phyloP scores from a whole-genome alignment of 35 echinoderm and acorn worm genomes.

The Stichopus chloronotus region DNA sequence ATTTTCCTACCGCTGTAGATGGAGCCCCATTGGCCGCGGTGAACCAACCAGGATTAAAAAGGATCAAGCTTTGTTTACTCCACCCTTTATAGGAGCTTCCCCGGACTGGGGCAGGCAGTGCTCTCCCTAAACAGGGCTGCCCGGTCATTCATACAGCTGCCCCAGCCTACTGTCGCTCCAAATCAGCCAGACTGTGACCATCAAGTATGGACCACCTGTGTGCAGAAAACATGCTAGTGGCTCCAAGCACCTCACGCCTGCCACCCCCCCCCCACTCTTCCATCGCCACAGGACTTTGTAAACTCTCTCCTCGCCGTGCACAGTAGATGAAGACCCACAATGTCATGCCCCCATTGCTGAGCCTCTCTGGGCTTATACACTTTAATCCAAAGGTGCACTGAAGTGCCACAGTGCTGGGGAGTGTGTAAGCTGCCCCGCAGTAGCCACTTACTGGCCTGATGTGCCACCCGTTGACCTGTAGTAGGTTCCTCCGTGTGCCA shows the following conservation, averaged over 20 bases:
- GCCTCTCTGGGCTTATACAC: too few relatives aligned
- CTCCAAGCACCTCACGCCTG: neutral
- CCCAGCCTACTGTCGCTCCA: neutral
- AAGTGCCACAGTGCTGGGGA: too few relatives aligned
- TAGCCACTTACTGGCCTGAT: too few relatives aligned
- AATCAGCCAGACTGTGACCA: neutral
- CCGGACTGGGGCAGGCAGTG: constrained; percentile 47
- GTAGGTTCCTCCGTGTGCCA: too few relatives aligned
- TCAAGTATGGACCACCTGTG: too few relatives aligned
- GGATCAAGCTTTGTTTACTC: constrained; percentile 41
- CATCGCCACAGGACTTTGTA: neutral
- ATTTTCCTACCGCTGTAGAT: constrained; percentile 36
- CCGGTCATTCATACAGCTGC: constrained; percentile 38
- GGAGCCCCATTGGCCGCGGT: constrained; percentile 41
- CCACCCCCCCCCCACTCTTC: neutral
- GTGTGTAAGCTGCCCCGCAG: too few relatives aligned
- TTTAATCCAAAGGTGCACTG: too few relatives aligned
- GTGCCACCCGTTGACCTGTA: too few relatives aligned
- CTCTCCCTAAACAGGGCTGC: constrained; percentile 56
- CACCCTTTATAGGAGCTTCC: constrained; percentile 46
- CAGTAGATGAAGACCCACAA: neutral
- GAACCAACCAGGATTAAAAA: constrained; percentile 30
- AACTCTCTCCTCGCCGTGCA: neutral
- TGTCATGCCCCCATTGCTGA: too few relatives aligned
- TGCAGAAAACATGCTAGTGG: neutral